Conservation (phyloP, 2,797 vertebrate genomes). For the Varecia variegata region DNA sequence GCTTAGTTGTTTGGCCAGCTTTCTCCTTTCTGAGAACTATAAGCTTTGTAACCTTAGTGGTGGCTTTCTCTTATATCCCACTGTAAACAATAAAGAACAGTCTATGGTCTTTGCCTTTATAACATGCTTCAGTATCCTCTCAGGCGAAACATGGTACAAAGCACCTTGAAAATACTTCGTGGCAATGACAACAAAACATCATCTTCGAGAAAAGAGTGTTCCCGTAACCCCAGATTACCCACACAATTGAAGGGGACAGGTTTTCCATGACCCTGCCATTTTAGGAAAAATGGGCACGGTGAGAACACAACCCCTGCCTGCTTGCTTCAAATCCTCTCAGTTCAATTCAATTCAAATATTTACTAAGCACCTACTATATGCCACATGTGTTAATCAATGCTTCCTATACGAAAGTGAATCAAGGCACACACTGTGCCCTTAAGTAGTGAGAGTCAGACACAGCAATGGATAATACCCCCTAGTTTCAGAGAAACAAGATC, state of each 20-base stretch:
- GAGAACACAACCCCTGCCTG: background rate
- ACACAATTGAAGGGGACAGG: rapidly evolving
- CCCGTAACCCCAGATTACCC: background rate
- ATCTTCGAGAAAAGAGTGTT: background rate
- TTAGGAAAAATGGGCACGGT: background rate
- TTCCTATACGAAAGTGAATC: background rate
- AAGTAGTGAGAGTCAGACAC: background rate
- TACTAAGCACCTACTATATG: background rate
- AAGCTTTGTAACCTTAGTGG: background rate
- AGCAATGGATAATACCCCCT: background rate
- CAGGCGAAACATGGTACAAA: background rate
- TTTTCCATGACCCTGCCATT: background rate
- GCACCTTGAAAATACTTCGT: background rate
- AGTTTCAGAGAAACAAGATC: background rate
- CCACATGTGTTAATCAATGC: background rate
- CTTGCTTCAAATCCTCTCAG: background rate
- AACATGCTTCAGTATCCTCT: background rate
- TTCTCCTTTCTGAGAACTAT: background rate
- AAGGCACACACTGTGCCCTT: background rate
- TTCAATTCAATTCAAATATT: background rate
- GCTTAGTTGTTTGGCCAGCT: background rate
- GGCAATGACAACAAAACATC: background rate
- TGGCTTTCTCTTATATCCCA: background rate
- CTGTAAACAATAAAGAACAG: background rate
- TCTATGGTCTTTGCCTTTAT: background rate